These are phyloP conservation scores for Platypus cylindrus DNA, from an alignment of 2,888 invertebrate genomes.

Conservation along the genomic window DNA sequence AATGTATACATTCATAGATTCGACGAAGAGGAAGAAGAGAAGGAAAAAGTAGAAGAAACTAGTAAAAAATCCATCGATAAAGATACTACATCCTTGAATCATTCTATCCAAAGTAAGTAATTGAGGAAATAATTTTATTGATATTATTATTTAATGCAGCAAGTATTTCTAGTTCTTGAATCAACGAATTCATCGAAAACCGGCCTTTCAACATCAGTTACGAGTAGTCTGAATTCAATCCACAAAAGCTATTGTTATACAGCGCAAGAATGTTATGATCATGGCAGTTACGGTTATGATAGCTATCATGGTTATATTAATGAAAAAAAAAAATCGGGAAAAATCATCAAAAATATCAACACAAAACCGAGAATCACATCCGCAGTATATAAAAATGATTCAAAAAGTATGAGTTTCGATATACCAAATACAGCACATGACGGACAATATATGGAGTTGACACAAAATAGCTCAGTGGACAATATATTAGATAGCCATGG, in stretches of 20 bases:
- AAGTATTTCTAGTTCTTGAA: no score
- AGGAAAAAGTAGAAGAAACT: no score
- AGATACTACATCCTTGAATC: constrained; percentile 26
- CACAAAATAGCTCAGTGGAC: constrained; percentile 13
- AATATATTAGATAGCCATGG: constrained; percentile 14
- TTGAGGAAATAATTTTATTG: no score
- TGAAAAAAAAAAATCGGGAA: constrained; percentile 4
- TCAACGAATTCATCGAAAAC: constrained; percentile 34
- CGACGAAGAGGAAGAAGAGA: no score
- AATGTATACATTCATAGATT: not conserved
- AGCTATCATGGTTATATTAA: constrained; percentile 39
- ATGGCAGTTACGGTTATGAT: constrained; percentile 59
- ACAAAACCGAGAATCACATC: constrained; percentile 58
- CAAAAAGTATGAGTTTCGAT: constrained; percentile 23
- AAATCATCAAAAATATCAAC: constrained; percentile 28
- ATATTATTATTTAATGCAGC: no score
- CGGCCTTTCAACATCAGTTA: constrained; percentile 70
- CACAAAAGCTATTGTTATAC: constrained; percentile 67
- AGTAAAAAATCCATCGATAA: constrained; percentile 28
- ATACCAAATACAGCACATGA: constrained; percentile 28
- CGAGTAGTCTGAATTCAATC: constrained; percentile 58
- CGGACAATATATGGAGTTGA: constrained; percentile 4
- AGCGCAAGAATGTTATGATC: constrained; percentile 64
- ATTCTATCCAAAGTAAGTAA: constrained; percentile 21
- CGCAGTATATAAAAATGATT: constrained; percentile 52